Evolutionary conservation across 2,888 invertebrate genomes (phyloP), one percentile per base, ranked within the genome.

Genomic region (Melieria crassipennis): DNA sequence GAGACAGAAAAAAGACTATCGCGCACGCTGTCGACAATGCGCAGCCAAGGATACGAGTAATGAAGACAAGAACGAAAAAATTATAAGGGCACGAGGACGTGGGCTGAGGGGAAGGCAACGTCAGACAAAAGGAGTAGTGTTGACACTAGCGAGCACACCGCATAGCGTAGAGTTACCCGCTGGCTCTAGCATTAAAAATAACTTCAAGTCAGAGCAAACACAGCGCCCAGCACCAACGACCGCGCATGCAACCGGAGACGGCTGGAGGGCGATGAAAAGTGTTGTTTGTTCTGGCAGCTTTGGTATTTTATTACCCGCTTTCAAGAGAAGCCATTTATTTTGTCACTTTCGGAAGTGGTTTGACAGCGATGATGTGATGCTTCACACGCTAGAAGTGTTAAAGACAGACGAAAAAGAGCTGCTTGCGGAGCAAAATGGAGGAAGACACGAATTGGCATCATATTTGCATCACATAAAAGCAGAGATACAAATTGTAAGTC

Each of bases 131-230:
- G 79, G 81, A 81, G 79, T 81, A 80, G 81, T 82, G 80, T 81
- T 81, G 81, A 80, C 83, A 83, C 78, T 80, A 75, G 77, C 16
- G 16, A 16, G 16, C 16, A 30, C 30, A 30, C 30, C 30, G 30
- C 30, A 30, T 79, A 78, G 81, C 81, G 82, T 80, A 78, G 81
- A 80, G 82, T 83, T 80, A 81, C 77, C 80, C 82, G 82, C 79
- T 77, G 78, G 79, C 79, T 81, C 77, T 80, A 75, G 76, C 80
- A 81, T 81, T 83, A 79, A 79, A 79, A 79, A 63, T 57, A 69
- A 16, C 13, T 55, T 7, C n/a, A 30, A 30, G 52, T 50, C 16
- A 46, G 56, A 7, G 7, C 7, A n/a, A 61, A 57, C 16, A 3
- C 9, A 57, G 10, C 9, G 10, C 45, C 50, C 16, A 52, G 43